Evolutionary conservation across 2,888 invertebrate species (phyloP), one percentile per base, ranked within the genome.

Genomic region (Craniophora ligustri): DNA sequence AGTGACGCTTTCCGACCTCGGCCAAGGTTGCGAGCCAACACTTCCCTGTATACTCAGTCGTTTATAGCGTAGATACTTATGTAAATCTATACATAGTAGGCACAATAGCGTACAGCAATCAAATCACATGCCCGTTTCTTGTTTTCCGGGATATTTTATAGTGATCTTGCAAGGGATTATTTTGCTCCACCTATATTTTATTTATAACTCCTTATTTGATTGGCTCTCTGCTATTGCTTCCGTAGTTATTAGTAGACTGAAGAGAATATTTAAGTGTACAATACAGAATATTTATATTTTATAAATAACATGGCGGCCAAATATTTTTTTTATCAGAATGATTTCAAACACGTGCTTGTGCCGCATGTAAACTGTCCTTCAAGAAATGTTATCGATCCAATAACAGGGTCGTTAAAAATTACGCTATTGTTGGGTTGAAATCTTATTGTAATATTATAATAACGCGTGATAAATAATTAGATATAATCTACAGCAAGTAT

Each of bases 11-110:
- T 73, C 81, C 85, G 91, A 92, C 92, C 92, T 92, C 89, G 82
- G 78, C 84, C 92, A 93, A 92, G 92, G 92, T 91, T 88, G 87
- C 75, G 73, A 73, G 82, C 82, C 81, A 78, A 71, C 85, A 91
- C 92, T 92, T 92, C 92, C 92, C 91, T 91, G 83, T 92, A 85
- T 90, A 81, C 86, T 87, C 86, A 84, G 84, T 84, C 86, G 82
- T 79, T 86, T 85, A 87, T 86, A 86, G 79, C 82, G 70, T 79
- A 73, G 65, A 77, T 79, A 79, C 79, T 76, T 77, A 77, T 79
- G 80, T 77, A 79, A 78, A 82, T 76, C 74, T 75, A 76, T 75
- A 76, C 72, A 64, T 69, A 58, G 63, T 68, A 75, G 38, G 45
- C 57, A 54, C 56, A 49, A 60, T 66, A 51, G 62, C 45, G 63